Percentiles rank a stretch among this genome's conserved stretches.
These are phyloP conservation scores for Psilopogon haemacephalus DNA, from an alignment of 2,113 vertebrate species.

Conservation along the genomic window DNA sequence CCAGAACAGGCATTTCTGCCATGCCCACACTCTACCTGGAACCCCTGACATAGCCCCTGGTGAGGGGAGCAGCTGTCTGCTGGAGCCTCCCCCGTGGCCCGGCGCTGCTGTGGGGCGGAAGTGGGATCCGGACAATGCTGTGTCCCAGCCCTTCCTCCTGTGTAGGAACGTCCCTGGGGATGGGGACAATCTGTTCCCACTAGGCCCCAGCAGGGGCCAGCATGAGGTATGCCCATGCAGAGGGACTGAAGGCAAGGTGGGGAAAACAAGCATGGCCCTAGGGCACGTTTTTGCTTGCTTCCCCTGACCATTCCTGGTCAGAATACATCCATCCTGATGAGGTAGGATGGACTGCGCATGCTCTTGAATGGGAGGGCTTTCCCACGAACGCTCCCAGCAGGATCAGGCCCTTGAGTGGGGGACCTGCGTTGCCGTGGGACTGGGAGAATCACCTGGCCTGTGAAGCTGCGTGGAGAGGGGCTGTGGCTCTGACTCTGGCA, in stretches of 20 bases:
- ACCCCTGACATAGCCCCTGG: background rate
- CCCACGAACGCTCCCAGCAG: background rate
- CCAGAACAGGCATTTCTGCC: background rate
- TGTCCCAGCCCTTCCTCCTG: conserved; percentile 35
- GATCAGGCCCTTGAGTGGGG: background rate
- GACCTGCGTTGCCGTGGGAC: background rate
- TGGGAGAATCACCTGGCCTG: background rate
- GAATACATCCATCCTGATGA: background rate
- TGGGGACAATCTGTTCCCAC: background rate
- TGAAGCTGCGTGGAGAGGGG: background rate
- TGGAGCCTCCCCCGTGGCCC: background rate
- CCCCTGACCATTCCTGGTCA: background rate
- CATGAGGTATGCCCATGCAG: fast-evolving
- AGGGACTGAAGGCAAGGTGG: background rate
- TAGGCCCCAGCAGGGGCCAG: background rate
- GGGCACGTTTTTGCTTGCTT: background rate
- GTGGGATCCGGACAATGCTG: background rate
- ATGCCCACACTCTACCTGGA: background rate
- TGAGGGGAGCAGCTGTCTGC: background rate
- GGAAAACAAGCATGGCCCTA: no score
- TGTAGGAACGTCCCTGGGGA: background rate
- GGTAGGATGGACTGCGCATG: background rate
- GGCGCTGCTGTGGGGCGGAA: background rate
- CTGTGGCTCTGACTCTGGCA: background rate
- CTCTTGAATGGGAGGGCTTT: fast-evolving